phyloP scores from a whole-genome alignment of 2,888 invertebrate species.

The Cosmorhoe ocellata region DNA sequence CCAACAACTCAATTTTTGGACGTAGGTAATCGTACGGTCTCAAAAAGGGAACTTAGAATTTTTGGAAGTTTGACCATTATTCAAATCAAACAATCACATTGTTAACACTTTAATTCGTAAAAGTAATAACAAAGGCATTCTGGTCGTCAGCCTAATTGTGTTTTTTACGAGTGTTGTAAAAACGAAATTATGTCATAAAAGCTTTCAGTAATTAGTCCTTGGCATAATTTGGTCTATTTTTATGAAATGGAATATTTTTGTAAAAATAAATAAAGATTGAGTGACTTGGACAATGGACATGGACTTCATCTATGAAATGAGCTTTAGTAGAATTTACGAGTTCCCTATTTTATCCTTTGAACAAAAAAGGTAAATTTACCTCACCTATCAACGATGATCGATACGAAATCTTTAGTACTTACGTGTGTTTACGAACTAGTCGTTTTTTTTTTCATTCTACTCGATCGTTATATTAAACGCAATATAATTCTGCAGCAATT shows the following conservation, averaged over 20 bases:
- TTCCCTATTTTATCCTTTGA: no score
- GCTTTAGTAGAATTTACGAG: no score
- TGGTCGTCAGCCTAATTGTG: constrained; percentile 20
- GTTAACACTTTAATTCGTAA: constrained; percentile 12
- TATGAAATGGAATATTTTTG: not conserved
- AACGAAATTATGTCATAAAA: constrained; percentile 22
- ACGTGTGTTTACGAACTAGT: no score
- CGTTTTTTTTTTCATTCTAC: no score
- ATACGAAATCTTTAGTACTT: no score
- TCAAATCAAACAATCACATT: constrained; percentile 12
- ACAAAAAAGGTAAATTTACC: no score
- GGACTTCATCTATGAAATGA: no score
- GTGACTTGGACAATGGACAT: no score
- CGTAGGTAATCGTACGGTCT: no score
- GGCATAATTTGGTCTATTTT: constrained; percentile 13
- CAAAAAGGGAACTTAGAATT: not conserved
- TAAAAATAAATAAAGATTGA: not conserved
- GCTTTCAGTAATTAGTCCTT: constrained; percentile 30
- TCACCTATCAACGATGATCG: no score
- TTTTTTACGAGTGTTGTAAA: constrained; percentile 36
- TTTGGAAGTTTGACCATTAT: not conserved
- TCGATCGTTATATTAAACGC: no score
- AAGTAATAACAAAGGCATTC: constrained; percentile 9
- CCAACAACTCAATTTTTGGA: no score
- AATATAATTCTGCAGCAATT: not conserved